phyloP scores from a whole-genome alignment of 2,113 vertebrate genomes.

The Porphyrio hochstetteri region DNA sequence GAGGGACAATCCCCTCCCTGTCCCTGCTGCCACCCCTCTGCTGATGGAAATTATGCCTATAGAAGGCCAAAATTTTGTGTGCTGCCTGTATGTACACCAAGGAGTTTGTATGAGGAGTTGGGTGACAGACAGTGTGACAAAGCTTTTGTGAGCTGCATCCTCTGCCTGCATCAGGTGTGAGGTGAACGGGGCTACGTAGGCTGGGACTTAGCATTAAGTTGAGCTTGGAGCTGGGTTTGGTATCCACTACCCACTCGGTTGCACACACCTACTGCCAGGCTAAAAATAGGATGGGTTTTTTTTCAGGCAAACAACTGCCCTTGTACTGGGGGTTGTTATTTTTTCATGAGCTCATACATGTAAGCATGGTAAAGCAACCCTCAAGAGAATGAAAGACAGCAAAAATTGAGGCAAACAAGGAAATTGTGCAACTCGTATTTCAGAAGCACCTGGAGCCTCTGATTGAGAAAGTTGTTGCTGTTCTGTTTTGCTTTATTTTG shows the following conservation, averaged over 20 bases:
- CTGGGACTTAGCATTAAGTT: not conserved
- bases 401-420: not conserved
- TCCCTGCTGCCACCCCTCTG: too few species aligned
- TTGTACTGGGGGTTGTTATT: not conserved
- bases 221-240: not conserved
- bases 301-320: not conserved
- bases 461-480: not conserved
- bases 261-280: not conserved
- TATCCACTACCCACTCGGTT: not conserved
- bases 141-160: not conserved
- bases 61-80: not conserved
- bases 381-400: not conserved
- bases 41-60: not conserved
- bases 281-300: not conserved
- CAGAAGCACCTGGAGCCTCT: not conserved
- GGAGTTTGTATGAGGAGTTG: not conserved
- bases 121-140: not conserved
- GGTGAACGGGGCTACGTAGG: not conserved
- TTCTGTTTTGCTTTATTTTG: not conserved
- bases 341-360: not conserved
- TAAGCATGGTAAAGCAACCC: not conserved
- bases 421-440: constrained; percentile 3
- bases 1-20: too few species aligned
- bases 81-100: fast-evolving
- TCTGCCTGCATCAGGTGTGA: not conserved